Percentiles rank a stretch among this genome's conserved stretches.
These are phyloP conservation scores for Meloidogyne chitwoodi DNA, from an alignment of 1,140 invertebrate species.

Conservation along the genomic window DNA sequence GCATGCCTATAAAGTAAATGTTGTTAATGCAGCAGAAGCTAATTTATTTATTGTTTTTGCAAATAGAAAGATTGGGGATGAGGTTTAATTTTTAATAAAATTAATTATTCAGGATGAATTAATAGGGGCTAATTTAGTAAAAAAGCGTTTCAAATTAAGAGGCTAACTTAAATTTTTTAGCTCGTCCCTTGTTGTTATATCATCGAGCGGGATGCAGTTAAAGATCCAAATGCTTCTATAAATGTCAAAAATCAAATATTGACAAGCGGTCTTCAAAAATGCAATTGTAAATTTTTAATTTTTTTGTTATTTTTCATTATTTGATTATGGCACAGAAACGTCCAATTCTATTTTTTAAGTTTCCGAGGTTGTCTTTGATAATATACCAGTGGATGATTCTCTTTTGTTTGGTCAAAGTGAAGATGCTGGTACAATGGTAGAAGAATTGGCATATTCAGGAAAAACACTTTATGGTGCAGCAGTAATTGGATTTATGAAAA, in stretches of 20 bases:
- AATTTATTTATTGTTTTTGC: conserved; percentile 52
- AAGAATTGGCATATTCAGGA: conserved; percentile 24
- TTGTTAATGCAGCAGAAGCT: conserved; percentile 43
- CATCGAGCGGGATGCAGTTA: conserved; percentile 17
- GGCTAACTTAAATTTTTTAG: conserved; percentile 1
- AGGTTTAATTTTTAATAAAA: conserved; percentile 25
- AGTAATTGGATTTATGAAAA: conserved; percentile 46
- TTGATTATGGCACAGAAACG: too few relatives aligned
- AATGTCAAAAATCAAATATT: conserved; percentile 26
- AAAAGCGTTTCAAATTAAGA: too few relatives aligned
- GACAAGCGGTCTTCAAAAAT: conserved; percentile 32
- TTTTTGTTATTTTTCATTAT: conserved; percentile 20
- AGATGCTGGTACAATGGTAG: conserved; percentile 15
- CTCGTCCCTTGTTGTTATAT: conserved; percentile 31
- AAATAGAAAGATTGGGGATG: conserved; percentile 24
- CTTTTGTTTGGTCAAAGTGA: conserved; percentile 28
- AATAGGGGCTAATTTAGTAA: too few relatives aligned
- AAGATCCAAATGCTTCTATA: not conserved
- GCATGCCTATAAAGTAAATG: conserved; percentile 37
- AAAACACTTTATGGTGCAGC: conserved; percentile 40
- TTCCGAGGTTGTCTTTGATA: conserved; percentile 38
- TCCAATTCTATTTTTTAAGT: conserved; percentile 31
- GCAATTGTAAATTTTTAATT: conserved; percentile 38
- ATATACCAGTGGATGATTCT: conserved; percentile 30
- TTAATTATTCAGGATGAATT: not conserved